Evolutionary conservation across 2,797 vertebrate species (phyloP).

Genomic region (Labeo calbasu): DNA sequence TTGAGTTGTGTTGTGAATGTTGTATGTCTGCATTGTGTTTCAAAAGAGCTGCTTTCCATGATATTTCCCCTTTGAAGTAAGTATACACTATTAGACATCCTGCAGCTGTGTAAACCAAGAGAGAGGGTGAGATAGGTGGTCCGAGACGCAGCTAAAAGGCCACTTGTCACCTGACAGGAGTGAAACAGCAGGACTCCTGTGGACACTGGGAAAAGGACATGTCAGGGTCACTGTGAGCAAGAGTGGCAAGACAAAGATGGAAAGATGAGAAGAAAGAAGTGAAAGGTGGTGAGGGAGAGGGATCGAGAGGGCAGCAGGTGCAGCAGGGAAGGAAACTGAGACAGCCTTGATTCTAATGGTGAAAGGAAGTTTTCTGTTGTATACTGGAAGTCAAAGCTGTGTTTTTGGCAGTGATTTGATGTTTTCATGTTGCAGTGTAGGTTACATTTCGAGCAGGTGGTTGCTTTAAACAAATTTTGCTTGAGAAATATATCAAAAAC

Average conservation of each 20-base stretch:
- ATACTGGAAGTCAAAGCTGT: not conserved
- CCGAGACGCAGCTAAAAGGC: conserved; percentile 66
- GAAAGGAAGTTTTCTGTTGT: not conserved
- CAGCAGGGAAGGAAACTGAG: not conserved
- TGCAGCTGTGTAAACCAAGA: conserved; percentile 16
- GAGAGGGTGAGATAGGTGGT: conserved; percentile 20
- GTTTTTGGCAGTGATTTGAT: not conserved
- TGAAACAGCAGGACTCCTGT: conserved; percentile 63
- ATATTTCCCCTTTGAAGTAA: not conserved
- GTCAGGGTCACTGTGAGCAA: conserved; percentile 76
- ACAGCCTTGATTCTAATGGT: conserved; percentile 9
- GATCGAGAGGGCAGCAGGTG: conserved; percentile 7
- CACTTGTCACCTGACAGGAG: conserved; percentile 74
- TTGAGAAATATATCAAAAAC: not conserved
- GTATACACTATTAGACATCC: conserved; percentile 16
- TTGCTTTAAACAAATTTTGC: not conserved
- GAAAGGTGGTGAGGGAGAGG: not conserved
- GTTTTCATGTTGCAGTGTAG: not conserved
- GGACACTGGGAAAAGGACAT: conserved; percentile 70
- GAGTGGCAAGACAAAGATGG: conserved; percentile 66
- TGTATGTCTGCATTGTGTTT: not conserved
- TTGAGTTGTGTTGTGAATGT: not conserved
- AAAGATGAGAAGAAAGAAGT: conserved; percentile 41
- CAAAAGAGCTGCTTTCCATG: not conserved
- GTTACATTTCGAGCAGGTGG: not conserved